These are phyloP conservation scores for Chionodraco myersi DNA, from an alignment of 2,113 vertebrate genomes.

Conservation along the genomic window DNA sequence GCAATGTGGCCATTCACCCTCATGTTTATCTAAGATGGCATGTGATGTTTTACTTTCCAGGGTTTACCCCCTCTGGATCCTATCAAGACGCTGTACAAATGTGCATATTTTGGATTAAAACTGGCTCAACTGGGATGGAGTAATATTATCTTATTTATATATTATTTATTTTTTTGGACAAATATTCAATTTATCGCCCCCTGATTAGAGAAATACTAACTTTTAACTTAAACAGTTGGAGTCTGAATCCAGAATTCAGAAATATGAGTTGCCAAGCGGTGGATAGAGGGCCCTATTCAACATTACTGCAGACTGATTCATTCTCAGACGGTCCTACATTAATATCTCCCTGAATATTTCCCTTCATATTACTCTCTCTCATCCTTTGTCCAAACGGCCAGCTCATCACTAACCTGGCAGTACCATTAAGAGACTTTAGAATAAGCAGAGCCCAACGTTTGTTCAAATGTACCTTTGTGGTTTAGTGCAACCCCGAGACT, in stretches of 20 bases:
- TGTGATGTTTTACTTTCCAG: conserved; percentile 56
- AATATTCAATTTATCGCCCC: neutral
- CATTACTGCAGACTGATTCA: conserved; percentile 19
- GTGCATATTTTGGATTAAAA: conserved; percentile 34
- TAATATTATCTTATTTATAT: neutral
- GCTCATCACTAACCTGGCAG: conserved; percentile 65
- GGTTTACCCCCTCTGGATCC: conserved; percentile 42
- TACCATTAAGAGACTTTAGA: conserved; percentile 53
- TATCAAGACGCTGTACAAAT: conserved; percentile 54
- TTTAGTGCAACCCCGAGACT: conserved; percentile 44
- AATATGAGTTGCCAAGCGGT: conserved; percentile 2
- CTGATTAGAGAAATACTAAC: conserved; percentile 15
- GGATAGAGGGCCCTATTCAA: conserved; percentile 27
- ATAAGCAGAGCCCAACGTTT: conserved; percentile 45
- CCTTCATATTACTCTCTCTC: conserved; percentile 33
- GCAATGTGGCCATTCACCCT: conserved; percentile 71
- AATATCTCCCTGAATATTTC: conserved; percentile 30
- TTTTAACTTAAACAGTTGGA: neutral
- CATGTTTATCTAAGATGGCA: conserved; percentile 75
- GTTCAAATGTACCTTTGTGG: conserved; percentile 61
- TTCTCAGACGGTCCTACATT: conserved; percentile 31
- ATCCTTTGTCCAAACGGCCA: conserved; percentile 38
- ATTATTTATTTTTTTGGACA: neutral
- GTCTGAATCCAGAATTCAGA: neutral
- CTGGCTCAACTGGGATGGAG: conserved; percentile 7